Evolutionary conservation across 2,888 invertebrate species (phyloP).

Genomic region (Amorpha juglandis): DNA sequence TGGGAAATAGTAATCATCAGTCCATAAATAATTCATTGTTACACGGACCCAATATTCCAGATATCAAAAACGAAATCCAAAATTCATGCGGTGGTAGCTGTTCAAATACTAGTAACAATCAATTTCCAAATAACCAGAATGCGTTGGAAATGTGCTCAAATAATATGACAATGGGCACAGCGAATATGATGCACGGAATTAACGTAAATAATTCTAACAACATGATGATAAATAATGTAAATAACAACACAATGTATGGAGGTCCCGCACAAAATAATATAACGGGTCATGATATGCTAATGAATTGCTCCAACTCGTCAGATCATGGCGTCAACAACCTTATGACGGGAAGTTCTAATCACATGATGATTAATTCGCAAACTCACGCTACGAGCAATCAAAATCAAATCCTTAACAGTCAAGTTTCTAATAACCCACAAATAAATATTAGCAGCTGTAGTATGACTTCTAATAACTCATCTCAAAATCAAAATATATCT

Average conservation of each 20-base stretch:
- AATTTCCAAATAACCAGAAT: constrained; percentile 67
- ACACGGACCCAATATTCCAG: constrained; percentile 76
- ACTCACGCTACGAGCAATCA: constrained; percentile 62
- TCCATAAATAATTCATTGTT: constrained; percentile 71
- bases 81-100: constrained; percentile 77
- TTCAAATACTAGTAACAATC: constrained; percentile 63
- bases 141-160: constrained; percentile 73
- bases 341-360: constrained; percentile 65
- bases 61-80: constrained; percentile 79
- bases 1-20: constrained; percentile 69
- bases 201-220: constrained; percentile 70
- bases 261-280: constrained; percentile 62
- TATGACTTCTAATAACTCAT: constrained; percentile 62
- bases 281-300: constrained; percentile 71
- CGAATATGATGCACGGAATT: constrained; percentile 73
- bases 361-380: constrained; percentile 73
- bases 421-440: constrained; percentile 65
- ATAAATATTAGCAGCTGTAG: constrained; percentile 76
- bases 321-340: constrained; percentile 71
- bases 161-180: constrained; percentile 66
- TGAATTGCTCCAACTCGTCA: constrained; percentile 71
- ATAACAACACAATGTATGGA: constrained; percentile 66
- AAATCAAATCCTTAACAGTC: constrained; percentile 65
- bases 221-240: constrained; percentile 73
- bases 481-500: constrained; percentile 61